phyloP scores from a whole-genome alignment of 2,797 vertebrate species.

The Helicolenus hilgendorfi region DNA sequence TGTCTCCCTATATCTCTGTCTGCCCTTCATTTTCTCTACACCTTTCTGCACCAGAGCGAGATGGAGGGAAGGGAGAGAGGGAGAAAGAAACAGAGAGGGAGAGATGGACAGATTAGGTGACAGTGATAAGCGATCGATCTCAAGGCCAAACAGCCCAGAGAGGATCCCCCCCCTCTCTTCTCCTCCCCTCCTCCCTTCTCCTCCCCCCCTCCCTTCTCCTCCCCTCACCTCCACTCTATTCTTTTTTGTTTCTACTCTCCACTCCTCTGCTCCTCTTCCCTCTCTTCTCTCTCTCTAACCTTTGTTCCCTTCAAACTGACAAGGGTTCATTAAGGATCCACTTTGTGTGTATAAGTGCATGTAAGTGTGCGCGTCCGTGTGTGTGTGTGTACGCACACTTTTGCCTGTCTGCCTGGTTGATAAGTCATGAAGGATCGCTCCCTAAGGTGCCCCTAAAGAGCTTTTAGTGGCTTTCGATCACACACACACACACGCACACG shows the following conservation, averaged over 20 bases:
- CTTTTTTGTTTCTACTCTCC: constrained; percentile 30
- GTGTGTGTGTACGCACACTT: constrained; percentile 60
- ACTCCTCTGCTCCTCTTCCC: constrained; percentile 40
- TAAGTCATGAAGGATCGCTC: constrained; percentile 85
- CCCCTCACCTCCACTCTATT: constrained; percentile 32
- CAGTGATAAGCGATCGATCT: constrained; percentile 88
- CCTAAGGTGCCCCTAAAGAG: constrained; percentile 81
- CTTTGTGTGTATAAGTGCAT: constrained; percentile 67
- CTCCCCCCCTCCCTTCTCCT: not conserved
- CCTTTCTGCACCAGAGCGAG: constrained; percentile 64
- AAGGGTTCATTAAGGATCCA: constrained; percentile 85
- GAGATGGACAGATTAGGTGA: constrained; percentile 87
- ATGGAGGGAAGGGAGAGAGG: constrained; percentile 34
- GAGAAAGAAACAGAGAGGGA: constrained; percentile 29
- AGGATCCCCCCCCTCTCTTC: constrained; percentile 24
- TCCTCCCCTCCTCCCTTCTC: not conserved
- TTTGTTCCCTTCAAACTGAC: constrained; percentile 82
- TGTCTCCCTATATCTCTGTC: constrained; percentile 82
- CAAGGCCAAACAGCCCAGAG: constrained; percentile 81
- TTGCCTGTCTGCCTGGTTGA: constrained; percentile 70
- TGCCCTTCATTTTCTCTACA: constrained; percentile 84
- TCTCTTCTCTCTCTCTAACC: constrained; percentile 62
- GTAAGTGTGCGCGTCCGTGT: constrained; percentile 35
- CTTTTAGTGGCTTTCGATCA: constrained; percentile 84
- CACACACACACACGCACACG: constrained; percentile 16